Conservation (phyloP, 2,888 invertebrate species). For the Macrophya alboannulata region DNA sequence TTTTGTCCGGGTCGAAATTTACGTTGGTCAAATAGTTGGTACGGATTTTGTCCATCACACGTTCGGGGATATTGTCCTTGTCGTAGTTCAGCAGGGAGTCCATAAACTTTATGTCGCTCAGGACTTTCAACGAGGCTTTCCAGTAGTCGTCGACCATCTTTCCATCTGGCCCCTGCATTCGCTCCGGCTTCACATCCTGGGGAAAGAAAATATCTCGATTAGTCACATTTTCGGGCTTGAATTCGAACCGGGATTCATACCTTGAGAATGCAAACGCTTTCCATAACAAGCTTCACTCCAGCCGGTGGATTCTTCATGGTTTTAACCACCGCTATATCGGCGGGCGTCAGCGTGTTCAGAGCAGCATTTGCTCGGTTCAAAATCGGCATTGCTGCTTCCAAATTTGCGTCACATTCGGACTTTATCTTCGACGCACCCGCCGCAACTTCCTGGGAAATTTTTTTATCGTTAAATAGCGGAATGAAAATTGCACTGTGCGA, state of each 20-base stretch:
- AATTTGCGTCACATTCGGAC: conserved; percentile 95
- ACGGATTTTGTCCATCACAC: conserved; percentile 92
- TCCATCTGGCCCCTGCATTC: conserved; percentile 91
- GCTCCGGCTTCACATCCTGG: conserved; percentile 93
- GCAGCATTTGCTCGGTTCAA: conserved; percentile 93
- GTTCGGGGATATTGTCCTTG: conserved; percentile 94
- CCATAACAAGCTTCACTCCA: conserved; percentile 95
- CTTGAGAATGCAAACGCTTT: conserved; percentile 96
- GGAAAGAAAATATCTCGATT: background rate
- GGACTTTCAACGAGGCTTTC: conserved; percentile 93
- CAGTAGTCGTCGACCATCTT: conserved; percentile 96
- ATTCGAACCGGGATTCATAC: conserved; percentile 75
- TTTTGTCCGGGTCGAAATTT: conserved; percentile 95
- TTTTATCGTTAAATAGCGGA: background rate
- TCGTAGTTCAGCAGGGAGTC: conserved; percentile 94
- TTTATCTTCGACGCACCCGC: conserved; percentile 90
- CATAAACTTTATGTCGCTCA: conserved; percentile 96
- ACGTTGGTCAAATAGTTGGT: conserved; percentile 91
- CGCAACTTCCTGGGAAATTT: conserved; percentile 72
- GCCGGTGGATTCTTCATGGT: conserved; percentile 98
- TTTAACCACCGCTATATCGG: conserved; percentile 96
- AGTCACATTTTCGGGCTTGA: background rate
- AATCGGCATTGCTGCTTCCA: conserved; percentile 96
- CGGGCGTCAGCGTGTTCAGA: conserved; percentile 93
- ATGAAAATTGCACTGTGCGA: background rate